phyloP scores from a whole-genome alignment of 2,113 vertebrate species.

The Myotis davidii region DNA sequence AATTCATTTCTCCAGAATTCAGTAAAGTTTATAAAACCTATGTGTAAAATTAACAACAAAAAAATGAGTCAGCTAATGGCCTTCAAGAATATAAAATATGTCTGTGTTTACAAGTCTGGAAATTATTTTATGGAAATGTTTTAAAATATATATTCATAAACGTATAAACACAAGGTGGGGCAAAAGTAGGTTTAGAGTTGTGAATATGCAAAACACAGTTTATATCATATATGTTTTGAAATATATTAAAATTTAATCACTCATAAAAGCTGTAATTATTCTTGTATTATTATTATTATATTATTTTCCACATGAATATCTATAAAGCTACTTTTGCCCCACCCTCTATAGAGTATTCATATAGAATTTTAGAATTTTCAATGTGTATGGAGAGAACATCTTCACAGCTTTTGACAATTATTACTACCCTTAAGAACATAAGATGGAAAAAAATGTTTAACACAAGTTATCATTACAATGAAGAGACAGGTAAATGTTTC shows the following conservation, averaged over 20 bases:
- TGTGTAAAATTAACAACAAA: not conserved
- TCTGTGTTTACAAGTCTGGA: not conserved
- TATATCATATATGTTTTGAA: not conserved
- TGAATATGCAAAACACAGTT: not conserved
- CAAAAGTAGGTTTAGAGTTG: not conserved
- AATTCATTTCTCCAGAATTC: conserved; percentile 42
- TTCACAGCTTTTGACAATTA: not conserved
- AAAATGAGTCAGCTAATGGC: conserved; percentile 17
- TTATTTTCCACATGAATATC: not conserved
- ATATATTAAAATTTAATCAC: not conserved
- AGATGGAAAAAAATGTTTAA: conserved; percentile 43
- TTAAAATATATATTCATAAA: conserved; percentile 7
- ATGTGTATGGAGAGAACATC: not conserved
- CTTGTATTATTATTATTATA: not conserved
- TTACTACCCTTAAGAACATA: conserved; percentile 17
- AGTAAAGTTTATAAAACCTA: conserved; percentile 32
- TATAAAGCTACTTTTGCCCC: not conserved
- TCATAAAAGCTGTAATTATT: not conserved
- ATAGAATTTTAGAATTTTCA: not conserved
- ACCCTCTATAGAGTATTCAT: not conserved
- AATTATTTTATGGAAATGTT: conserved; percentile 33
- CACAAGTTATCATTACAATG: not conserved
- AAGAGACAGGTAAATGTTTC: not conserved
- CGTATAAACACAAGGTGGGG: not conserved
- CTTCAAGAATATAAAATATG: not conserved